Evolutionary conservation across 1,140 invertebrate species (phyloP).

Genomic region (Drosophila gunungcola): DNA sequence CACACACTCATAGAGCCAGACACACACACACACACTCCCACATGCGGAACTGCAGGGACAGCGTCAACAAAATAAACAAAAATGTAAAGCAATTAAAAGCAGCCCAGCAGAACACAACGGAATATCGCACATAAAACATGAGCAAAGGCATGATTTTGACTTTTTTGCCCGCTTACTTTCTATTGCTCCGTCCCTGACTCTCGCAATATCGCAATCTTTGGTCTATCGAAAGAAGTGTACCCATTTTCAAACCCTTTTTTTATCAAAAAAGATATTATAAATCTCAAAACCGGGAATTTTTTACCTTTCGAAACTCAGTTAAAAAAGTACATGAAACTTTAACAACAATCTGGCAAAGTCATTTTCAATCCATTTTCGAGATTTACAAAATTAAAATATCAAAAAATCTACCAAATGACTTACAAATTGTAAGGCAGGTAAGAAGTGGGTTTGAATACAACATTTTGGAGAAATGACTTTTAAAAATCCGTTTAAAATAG

Average conservation of each 20-base stretch:
- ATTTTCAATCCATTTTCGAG: no score
- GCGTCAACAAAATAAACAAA: conserved; percentile 56
- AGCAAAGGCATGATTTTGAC: conserved; percentile 70
- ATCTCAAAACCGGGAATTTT: no score
- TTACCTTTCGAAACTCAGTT: no score
- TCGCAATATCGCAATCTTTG: background rate
- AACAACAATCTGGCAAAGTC: no score
- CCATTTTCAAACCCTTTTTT: background rate
- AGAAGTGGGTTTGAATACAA: no score
- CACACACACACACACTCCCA: conserved; percentile 7
- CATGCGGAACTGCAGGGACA: conserved; percentile 38
- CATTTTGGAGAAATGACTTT: no score
- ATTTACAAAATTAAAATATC: no score
- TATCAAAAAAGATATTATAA: background rate
- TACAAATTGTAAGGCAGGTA: no score
- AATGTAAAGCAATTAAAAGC: conserved; percentile 83
- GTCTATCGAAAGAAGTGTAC: background rate
- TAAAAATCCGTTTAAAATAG: no score
- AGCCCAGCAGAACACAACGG: conserved; percentile 68
- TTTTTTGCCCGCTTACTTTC: conserved; percentile 47
- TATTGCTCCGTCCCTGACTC: background rate
- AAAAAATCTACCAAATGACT: no score
- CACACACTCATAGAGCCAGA: background rate
- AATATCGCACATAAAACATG: conserved; percentile 78
- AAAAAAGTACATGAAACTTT: no score